Percentiles rank a stretch among this genome's conserved stretches.
Conservation (phyloP, 2,113 vertebrate genomes). For the Rattus norvegicus region DNA sequence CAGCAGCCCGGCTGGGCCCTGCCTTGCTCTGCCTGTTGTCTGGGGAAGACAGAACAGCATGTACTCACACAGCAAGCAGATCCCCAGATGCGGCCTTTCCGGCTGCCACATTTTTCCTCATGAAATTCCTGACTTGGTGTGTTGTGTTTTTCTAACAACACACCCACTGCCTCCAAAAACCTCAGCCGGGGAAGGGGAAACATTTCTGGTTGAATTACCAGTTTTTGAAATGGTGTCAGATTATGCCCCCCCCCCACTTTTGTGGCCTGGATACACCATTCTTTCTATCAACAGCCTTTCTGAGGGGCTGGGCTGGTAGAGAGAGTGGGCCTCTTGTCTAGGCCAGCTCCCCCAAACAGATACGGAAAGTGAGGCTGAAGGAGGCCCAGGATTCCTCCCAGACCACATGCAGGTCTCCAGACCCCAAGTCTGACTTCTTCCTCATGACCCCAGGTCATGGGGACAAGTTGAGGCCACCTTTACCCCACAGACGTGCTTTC, state of each 20-base stretch:
- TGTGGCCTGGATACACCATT: not conserved
- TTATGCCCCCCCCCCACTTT: conserved; percentile 35
- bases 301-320: not conserved
- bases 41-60: conserved; percentile 14
- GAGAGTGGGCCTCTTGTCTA: fast-evolving
- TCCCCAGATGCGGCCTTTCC: conserved; percentile 50
- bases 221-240: conserved; percentile 71
- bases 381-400: fast-evolving
- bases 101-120: conserved; percentile 70
- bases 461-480: conserved; percentile 64
- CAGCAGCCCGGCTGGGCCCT: not conserved
- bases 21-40: not conserved
- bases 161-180: conserved; percentile 71
- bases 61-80: conserved; percentile 55
- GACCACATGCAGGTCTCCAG: not conserved
- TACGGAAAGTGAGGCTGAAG: conserved; percentile 36
- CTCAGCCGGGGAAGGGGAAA: conserved; percentile 73
- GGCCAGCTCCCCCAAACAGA: not conserved
- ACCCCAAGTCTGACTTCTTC: not conserved
- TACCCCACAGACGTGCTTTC: conserved; percentile 70
- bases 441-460: conserved; percentile 55
- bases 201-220: conserved; percentile 67
- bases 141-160: conserved; percentile 66
- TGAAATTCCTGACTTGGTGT: conserved; percentile 73
- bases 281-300: conserved; percentile 25